These are phyloP conservation scores for Luscinia megarhynchos DNA, from an alignment of 2,797 vertebrate genomes.

Conservation along the genomic window DNA sequence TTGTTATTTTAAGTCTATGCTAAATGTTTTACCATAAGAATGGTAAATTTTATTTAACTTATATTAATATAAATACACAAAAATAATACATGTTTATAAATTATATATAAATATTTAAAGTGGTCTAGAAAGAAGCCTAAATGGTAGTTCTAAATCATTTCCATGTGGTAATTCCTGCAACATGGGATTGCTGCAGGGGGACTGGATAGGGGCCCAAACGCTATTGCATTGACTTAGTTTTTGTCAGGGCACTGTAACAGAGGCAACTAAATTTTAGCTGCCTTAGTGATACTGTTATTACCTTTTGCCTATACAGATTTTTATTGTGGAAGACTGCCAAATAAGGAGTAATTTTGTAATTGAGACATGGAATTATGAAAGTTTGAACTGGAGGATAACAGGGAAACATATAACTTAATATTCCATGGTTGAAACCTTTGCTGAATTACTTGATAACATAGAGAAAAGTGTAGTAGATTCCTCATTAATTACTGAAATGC, in stretches of 20 bases:
- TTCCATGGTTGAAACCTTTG: not conserved
- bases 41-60: not conserved
- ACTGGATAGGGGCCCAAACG: not conserved
- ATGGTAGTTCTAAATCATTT: not conserved
- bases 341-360: not conserved
- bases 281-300: not conserved
- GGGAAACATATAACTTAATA: not conserved
- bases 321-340: not conserved
- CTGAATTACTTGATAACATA: not conserved
- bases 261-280: conserved; percentile 2
- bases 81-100: not conserved
- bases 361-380: not conserved
- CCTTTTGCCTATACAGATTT: conserved; percentile 39
- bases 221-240: not conserved
- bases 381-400: not conserved
- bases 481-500: not conserved
- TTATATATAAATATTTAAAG: not conserved
- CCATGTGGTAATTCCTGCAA: not conserved
- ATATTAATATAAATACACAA: not conserved
- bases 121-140: not conserved
- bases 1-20: not conserved
- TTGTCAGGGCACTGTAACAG: conserved; percentile 17
- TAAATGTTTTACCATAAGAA: not conserved
- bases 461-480: not conserved
- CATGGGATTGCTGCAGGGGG: not conserved